Conservation (phyloP, 1,140 invertebrate genomes). For the Meloidogyne hapla region DNA sequence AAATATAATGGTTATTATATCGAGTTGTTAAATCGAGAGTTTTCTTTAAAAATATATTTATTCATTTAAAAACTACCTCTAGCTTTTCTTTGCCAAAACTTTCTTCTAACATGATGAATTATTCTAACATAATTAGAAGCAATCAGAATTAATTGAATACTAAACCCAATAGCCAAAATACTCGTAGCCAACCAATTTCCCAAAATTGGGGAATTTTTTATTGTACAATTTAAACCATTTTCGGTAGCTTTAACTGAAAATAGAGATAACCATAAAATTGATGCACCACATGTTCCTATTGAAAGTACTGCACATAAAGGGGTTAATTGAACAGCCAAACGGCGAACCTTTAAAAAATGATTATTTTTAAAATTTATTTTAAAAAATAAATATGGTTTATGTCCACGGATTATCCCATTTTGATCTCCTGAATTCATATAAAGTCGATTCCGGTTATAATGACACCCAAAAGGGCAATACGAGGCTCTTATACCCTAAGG, state of each 20-base stretch:
- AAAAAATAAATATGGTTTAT: too few relatives aligned
- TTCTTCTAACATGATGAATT: slow-evolving; percentile 58
- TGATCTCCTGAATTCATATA: too few relatives aligned
- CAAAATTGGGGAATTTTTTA: slow-evolving; percentile 23
- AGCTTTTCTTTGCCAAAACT: slow-evolving; percentile 61
- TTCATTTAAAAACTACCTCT: slow-evolving; percentile 44
- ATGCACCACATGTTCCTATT: slow-evolving; percentile 36
- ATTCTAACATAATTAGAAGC: slow-evolving; percentile 57
- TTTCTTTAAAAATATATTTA: neutral
- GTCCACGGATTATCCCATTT: too few relatives aligned
- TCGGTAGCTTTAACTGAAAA: slow-evolving; percentile 38
- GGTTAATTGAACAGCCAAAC: slow-evolving; percentile 50
- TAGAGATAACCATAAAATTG: slow-evolving; percentile 42
- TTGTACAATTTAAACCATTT: slow-evolving; percentile 37
- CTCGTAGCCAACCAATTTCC: slow-evolving; percentile 31
- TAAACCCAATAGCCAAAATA: slow-evolving; percentile 46
- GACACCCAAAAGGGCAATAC: too few relatives aligned
- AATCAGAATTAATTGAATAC: slow-evolving; percentile 44
- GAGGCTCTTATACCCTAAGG: too few relatives aligned
- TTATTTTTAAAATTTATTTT: neutral
- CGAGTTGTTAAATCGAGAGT: too few relatives aligned
- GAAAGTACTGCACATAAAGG: slow-evolving; percentile 51
- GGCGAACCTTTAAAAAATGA: slow-evolving; percentile 46
- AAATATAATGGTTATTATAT: too few relatives aligned
- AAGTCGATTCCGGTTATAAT: too few relatives aligned